Evolutionary conservation across 1,140 invertebrate genomes (phyloP).

Genomic region (Drosophila parvula): DNA sequence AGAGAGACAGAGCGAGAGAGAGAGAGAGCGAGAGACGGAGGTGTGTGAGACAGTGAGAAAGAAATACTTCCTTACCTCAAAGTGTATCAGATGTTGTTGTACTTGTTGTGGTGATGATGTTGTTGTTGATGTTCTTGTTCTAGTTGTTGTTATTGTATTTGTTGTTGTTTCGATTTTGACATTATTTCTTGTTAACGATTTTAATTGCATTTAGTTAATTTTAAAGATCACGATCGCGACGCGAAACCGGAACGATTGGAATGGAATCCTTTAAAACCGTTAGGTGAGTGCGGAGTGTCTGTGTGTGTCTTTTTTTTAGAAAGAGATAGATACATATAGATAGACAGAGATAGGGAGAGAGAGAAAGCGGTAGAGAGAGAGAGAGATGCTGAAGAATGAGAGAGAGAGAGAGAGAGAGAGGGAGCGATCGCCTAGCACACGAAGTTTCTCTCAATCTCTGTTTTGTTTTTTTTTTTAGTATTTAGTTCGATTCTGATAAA

Average conservation of each 20-base stretch:
- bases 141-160: constrained; percentile 44
- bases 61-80: constrained; percentile 77
- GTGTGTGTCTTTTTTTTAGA: constrained; percentile 47
- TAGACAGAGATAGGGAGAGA: constrained; percentile 25
- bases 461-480: constrained; percentile 9
- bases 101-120: constrained; percentile 25
- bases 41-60: constrained; percentile 60
- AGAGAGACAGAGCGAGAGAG: constrained; percentile 10
- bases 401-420: constrained; percentile 25
- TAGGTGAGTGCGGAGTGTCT: constrained; percentile 68
- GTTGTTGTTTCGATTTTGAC: constrained; percentile 47
- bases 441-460: constrained; percentile 48
- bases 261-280: constrained; percentile 50
- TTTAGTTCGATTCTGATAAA: constrained; percentile 8
- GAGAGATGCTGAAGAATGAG: constrained; percentile 22
- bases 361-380: constrained; percentile 19
- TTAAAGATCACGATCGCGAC: constrained; percentile 33
- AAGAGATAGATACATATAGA: constrained; percentile 36
- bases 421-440: constrained; percentile 43
- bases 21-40: constrained; percentile 28
- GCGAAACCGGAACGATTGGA: constrained; percentile 41
- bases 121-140: constrained; percentile 28
- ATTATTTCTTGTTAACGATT: constrained; percentile 40
- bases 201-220: constrained; percentile 36
- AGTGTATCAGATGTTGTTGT: constrained; percentile 55